These are phyloP conservation scores for Zaprionus lachaisei DNA, from an alignment of 1,140 invertebrate genomes.

Conservation along the genomic window DNA sequence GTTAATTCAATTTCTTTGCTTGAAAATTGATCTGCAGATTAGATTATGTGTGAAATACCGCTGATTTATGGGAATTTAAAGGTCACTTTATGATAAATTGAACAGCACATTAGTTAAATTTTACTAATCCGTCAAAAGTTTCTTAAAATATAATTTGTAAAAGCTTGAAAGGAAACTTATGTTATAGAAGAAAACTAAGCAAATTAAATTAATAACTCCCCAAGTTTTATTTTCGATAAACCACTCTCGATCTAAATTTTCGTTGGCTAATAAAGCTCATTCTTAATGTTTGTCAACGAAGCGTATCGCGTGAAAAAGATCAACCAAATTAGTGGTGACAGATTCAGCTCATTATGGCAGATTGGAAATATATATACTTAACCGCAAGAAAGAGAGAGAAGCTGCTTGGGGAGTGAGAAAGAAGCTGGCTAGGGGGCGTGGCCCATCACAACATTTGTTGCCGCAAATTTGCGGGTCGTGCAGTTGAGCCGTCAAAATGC, in stretches of 20 bases:
- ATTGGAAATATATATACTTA: slow-evolving; percentile 5
- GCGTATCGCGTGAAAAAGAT: slow-evolving; percentile 3
- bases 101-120: no score
- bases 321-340: slow-evolving; percentile 7
- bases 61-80: no score
- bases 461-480: slow-evolving; percentile 34
- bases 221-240: background rate
- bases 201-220: background rate
- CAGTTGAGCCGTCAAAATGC: slow-evolving; percentile 25
- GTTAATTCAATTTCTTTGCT: no score
- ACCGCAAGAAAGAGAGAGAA: background rate
- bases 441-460: background rate
- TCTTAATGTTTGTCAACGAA: background rate
- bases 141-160: no score
- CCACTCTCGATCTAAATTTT: background rate
- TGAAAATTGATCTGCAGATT: no score
- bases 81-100: no score
- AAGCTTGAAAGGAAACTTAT: no score
- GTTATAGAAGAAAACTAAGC: background rate
- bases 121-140: no score
- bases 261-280: background rate
- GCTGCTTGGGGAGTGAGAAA: background rate
- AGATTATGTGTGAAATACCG: no score
- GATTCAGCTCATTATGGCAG: slow-evolving; percentile 12
- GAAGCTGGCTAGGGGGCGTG: background rate